Conservation (phyloP, 2,113 vertebrate species). For the Pantherophis guttatus region DNA sequence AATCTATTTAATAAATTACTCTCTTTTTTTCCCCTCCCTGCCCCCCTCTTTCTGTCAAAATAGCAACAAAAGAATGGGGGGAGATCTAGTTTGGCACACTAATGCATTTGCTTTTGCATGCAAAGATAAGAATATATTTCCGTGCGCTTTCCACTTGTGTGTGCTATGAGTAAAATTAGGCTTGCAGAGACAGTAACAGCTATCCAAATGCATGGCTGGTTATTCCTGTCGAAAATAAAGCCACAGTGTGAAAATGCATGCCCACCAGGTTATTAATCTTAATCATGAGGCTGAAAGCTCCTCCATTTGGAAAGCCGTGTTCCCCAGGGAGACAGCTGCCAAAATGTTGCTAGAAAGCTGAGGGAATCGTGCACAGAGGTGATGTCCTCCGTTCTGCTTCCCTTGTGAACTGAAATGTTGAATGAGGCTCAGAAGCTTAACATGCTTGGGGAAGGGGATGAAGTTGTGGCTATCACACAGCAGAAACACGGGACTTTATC, state of each 20-base stretch:
- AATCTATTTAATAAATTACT: constrained; percentile 27
- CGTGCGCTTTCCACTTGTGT: neutral
- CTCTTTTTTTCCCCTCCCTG: neutral
- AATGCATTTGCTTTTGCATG: constrained; percentile 3
- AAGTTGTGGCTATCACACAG: neutral
- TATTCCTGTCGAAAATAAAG: constrained; percentile 5
- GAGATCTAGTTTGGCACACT: neutral
- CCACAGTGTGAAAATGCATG: neutral
- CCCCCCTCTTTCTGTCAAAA: neutral
- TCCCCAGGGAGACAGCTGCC: neutral
- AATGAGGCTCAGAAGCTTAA: neutral
- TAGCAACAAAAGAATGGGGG: neutral
- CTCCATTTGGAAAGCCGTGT: neutral
- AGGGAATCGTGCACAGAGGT: neutral
- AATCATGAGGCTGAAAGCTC: neutral
- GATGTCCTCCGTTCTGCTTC: neutral
- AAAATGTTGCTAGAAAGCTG: neutral
- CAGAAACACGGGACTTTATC: neutral
- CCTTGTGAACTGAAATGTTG: neutral
- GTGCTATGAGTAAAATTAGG: neutral
- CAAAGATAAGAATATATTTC: neutral
- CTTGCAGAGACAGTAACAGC: neutral
- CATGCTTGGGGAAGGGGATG: neutral
- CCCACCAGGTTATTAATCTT: neutral
- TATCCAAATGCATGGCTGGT: constrained; percentile 14